Conservation (phyloP, 2,888 invertebrate genomes). For the Labia minor region DNA sequence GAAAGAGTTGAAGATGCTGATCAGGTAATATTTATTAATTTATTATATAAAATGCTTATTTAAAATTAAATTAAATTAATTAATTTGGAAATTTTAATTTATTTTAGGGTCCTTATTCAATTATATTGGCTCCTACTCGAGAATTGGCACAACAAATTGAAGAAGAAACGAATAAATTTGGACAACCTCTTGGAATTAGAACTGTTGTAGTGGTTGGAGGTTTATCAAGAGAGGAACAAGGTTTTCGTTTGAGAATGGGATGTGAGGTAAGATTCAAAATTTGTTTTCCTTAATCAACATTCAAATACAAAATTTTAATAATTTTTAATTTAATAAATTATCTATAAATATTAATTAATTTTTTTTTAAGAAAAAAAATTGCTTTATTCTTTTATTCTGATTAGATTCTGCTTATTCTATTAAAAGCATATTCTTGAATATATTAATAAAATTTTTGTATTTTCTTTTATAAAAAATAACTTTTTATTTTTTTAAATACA, state of each 20-base stretch:
- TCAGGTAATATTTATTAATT: constrained; percentile 40
- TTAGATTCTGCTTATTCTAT: no score
- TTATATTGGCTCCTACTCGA: constrained; percentile 98
- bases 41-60: not conserved
- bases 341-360: no score
- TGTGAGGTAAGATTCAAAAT: constrained; percentile 59
- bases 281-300: not conserved
- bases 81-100: not conserved
- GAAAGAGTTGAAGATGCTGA: constrained; percentile 82
- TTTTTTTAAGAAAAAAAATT: no score
- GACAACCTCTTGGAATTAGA: constrained; percentile 79
- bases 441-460: no score
- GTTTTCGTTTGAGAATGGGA: constrained; percentile 87
- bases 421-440: no score
- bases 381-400: no score
- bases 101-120: constrained; percentile 83
- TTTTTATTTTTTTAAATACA: no score
- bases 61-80: not conserved
- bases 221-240: constrained; percentile 95
- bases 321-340: not conserved
- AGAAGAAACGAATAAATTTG: constrained; percentile 97
- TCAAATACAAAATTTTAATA: not conserved
- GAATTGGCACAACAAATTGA: constrained; percentile 99
- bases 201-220: constrained; percentile 98
- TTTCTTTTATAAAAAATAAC: no score